phyloP scores from a whole-genome alignment of 2,888 invertebrate genomes.

The Calliopum simillimum region DNA sequence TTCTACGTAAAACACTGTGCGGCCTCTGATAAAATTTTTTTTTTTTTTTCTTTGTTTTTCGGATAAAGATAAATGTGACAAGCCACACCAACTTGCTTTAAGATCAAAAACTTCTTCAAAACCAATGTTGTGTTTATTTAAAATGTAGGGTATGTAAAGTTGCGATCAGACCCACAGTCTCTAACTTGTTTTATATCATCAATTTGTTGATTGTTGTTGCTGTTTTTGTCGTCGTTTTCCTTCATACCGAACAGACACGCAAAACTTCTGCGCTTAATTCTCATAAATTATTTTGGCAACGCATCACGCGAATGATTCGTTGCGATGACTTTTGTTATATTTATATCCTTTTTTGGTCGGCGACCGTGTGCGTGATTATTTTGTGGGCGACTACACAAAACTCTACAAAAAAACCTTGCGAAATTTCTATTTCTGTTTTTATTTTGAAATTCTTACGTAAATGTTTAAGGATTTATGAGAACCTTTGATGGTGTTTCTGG shows the following conservation, averaged over 20 bases:
- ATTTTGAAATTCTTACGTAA: conserved; percentile 15
- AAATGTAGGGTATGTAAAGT: conserved; percentile 46
- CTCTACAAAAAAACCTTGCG: conserved; percentile 48
- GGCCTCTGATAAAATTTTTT: no score
- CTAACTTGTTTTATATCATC: conserved; percentile 3
- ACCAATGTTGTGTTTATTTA: no score
- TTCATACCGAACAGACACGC: conserved; percentile 48
- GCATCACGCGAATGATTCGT: conserved; percentile 63
- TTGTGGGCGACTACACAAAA: conserved; percentile 18
- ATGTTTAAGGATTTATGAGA: conserved; percentile 24
- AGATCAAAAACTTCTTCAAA: no score
- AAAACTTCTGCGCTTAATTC: conserved; percentile 54
- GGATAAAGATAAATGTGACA: no score
- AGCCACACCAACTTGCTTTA: no score
- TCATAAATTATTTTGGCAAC: conserved; percentile 65
- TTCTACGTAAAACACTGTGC: no score
- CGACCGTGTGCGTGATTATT: conserved; percentile 26
- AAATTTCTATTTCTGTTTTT: conserved; percentile 30
- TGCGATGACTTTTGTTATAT: conserved; percentile 56
- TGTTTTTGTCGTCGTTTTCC: conserved; percentile 17
- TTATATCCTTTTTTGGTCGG: conserved; percentile 29
- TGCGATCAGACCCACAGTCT: no score
- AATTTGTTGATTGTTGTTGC: not conserved
- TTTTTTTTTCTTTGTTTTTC: no score
- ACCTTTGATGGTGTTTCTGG: conserved; percentile 49